A percentile compares a stretch with the other conserved stretches of the same genome.
Conservation (phyloP, 2,888 invertebrate species). For the Erpobdella octoculata region DNA sequence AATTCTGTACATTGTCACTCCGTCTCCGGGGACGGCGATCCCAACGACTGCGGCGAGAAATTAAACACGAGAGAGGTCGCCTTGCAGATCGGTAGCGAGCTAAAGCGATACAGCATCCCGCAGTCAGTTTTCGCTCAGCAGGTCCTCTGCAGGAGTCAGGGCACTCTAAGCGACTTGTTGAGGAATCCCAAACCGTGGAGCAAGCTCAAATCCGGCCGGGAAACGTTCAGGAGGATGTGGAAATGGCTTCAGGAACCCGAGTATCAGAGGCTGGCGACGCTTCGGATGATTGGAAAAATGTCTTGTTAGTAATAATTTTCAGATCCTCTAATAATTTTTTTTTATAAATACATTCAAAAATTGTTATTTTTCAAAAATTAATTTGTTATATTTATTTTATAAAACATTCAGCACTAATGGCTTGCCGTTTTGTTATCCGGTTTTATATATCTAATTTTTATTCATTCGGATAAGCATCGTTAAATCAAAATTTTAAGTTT, state of each 20-base stretch:
- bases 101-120: slow-evolving; percentile 97
- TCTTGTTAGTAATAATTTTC: slow-evolving; percentile 9
- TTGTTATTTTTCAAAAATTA: too few species aligned
- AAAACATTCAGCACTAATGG: too few species aligned
- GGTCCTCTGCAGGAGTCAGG: slow-evolving; percentile 93
- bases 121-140: slow-evolving; percentile 98
- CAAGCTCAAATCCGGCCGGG: slow-evolving; percentile 94
- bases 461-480: too few species aligned
- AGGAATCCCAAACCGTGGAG: slow-evolving; percentile 99
- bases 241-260: slow-evolving; percentile 99
- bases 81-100: slow-evolving; percentile 91
- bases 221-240: slow-evolving; percentile 97
- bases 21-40: slow-evolving; percentile 6
- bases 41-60: slow-evolving; percentile 24
- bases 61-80: slow-evolving; percentile 94
- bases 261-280: slow-evolving; percentile 96
- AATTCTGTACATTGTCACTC: not conserved
- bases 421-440: too few species aligned
- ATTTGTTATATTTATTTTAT: too few species aligned
- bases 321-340: not conserved
- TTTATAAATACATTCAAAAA: not conserved
- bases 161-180: slow-evolving; percentile 89
- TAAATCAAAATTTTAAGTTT: too few species aligned
- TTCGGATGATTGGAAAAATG: slow-evolving; percentile 79
- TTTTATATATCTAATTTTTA: too few species aligned